These are phyloP conservation scores for Parelbella ahira DNA, from an alignment of 2,888 invertebrate species.

Conservation along the genomic window DNA sequence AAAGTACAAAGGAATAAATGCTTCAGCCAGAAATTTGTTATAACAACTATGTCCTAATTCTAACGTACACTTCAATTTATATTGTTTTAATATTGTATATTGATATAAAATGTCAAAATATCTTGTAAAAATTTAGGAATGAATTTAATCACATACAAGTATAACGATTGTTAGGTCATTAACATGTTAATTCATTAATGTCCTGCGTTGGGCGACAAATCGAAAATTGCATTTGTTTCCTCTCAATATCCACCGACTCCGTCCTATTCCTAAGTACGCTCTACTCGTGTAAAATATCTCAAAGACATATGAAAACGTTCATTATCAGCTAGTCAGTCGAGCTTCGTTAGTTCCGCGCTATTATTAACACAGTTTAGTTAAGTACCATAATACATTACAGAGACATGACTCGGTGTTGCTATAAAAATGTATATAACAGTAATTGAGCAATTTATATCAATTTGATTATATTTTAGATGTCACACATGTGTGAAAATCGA, in stretches of 20 bases:
- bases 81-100: constrained; percentile 35
- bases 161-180: constrained; percentile 10
- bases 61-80: constrained; percentile 19
- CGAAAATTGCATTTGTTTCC: constrained; percentile 12
- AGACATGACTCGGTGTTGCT: constrained; percentile 2
- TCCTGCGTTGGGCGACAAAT: too few relatives aligned
- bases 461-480: too few relatives aligned
- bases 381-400: constrained; percentile 32
- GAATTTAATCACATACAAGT: constrained; percentile 32
- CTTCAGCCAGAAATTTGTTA: constrained; percentile 1
- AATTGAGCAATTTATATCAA: constrained; percentile 26
- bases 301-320: constrained; percentile 34
- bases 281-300: constrained; percentile 29
- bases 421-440: constrained; percentile 3
- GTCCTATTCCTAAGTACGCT: constrained; percentile 18
- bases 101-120: constrained; percentile 34
- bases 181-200: too few relatives aligned
- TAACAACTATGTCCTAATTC: neutral
- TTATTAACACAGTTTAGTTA: constrained; percentile 5
- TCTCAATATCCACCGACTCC: constrained; percentile 16
- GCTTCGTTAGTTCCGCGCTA: constrained; percentile 23
- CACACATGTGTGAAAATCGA: too few relatives aligned
- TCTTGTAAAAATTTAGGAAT: constrained; percentile 41
- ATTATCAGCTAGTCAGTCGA: constrained; percentile 45
- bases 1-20: neutral